These are phyloP conservation scores for Dryobota labecula DNA, from an alignment of 2,888 invertebrate species.

Conservation along the genomic window DNA sequence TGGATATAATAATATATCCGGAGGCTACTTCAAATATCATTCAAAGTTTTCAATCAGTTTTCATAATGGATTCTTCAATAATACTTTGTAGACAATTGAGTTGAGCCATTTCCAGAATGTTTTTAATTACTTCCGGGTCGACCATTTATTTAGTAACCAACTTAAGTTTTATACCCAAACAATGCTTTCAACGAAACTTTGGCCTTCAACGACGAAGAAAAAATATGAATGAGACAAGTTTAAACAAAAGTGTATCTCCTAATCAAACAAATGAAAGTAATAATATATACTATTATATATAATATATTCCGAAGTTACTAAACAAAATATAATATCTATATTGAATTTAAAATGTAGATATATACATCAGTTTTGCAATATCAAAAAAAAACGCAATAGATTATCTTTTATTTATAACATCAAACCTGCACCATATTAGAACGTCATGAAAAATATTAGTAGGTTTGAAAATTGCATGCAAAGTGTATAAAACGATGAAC, in stretches of 20 bases:
- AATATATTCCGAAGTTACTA: background rate
- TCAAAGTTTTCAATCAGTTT: constrained; percentile 9
- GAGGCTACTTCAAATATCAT: constrained; percentile 3
- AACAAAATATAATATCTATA: constrained; percentile 17
- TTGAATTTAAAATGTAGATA: constrained; percentile 26
- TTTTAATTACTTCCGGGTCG: constrained; percentile 29
- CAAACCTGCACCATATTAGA: constrained; percentile 8
- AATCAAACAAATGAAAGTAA: constrained; percentile 22
- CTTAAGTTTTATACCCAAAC: constrained; percentile 3
- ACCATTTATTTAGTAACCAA: constrained; percentile 3
- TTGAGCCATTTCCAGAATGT: constrained; percentile 10
- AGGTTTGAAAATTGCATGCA: background rate
- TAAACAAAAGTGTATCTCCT: constrained; percentile 26
- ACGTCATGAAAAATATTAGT: background rate
- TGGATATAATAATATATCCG: background rate
- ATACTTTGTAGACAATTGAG: constrained; percentile 22
- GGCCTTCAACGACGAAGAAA: constrained; percentile 7
- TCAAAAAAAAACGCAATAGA: constrained; percentile 29
- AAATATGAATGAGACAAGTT: constrained; percentile 26
- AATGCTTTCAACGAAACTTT: constrained; percentile 10
- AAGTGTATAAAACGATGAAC: background rate
- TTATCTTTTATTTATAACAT: constrained; percentile 21
- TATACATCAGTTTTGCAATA: constrained; percentile 29
- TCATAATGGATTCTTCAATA: constrained; percentile 17
- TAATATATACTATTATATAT: no score